Evolutionary conservation across 2,797 vertebrate genomes (phyloP), one percentile per base, ranked within the genome.

Genomic region (Austrolebias charrua): DNA sequence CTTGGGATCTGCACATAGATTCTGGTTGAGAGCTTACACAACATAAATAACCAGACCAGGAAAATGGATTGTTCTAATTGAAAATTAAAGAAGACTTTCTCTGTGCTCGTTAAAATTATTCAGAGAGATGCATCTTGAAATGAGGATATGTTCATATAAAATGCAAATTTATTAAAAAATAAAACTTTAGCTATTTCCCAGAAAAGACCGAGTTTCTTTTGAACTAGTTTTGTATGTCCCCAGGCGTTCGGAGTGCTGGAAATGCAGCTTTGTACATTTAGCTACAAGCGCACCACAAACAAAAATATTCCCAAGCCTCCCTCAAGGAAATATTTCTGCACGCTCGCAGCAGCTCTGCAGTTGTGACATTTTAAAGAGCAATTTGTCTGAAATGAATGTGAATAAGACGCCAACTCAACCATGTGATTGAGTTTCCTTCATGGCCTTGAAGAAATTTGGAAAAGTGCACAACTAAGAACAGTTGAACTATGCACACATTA

Each of bases 281-380:
- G 60, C 58, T 24, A 47, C 63, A 65, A 76, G 66, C 50, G 60
- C 57, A 61, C n/a, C 24, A 9, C 1, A 18, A 50, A 57, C 69
- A 51, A n/a, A 78, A 67, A 67, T 33, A 69, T 47, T 60, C 45
- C 14, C 51, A 63, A 60, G 53, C 53, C 49, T 28, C 56, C 78
- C 63, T 57, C 0, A 49, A 71, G 71, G 60, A 70, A 61, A 56
- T 13, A 71, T 45, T 60, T 59, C 62, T 33, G 28, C 57, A 61
- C 47, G 55, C 63, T 68, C 5, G 6, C 59, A 57, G 60, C 48
- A 38, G 56, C 64, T 73, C 65, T 76, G 79, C 52, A 73, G 80
- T 33, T 40, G 52, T 83, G 83, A 86, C 81, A 87, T 88, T 87
- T 82, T 75, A 76, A 75, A 84, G 58, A 80, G 73, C 64, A 81